Evolutionary conservation across 2,888 invertebrate genomes (phyloP), one percentile per base, ranked within the genome.

Genomic region (Caenorhabditis sp.): DNA sequence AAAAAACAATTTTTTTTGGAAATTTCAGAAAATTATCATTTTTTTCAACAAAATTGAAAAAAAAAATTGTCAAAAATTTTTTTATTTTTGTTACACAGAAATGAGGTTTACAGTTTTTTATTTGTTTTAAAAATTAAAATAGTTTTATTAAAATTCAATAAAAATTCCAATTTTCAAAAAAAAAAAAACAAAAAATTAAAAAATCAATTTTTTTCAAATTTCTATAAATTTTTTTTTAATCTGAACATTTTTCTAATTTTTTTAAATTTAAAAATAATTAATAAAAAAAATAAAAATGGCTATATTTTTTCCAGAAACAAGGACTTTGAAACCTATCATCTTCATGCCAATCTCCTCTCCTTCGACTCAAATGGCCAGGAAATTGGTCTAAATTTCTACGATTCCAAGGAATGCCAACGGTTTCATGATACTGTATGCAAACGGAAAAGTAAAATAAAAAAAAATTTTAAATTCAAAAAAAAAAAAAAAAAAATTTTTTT

Each of bases 401-500:
- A 76, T 44, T 76, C 76, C 2, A 67, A 67, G 15, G 76, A 76
- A 55, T 76, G 76, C 26, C 26, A 24, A 2, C 28, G 44, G 3
- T 76, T 76, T 61, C 67, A 76, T 44, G 53, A 76, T 15, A 58
- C 40, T 9, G 67, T 76, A 5, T 76, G 76, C 32, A 76, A 67
- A 28, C 24, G 67, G n/a, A 60, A 76, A 44, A 53, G 55, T 60
- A 40, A 40, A 32, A 32, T 32, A 6, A 6, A 32, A 32, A 32
- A 32, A 32, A 13, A 2, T 40, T 40, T 40, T 13, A 40, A 40
- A 5, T 13, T 13, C 40, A 2, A 2, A 5, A 40, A 40, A 40
- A 40, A 40, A 40, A 2, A 2, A 8, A 11, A 11, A 40, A 40
- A 40, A 40, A 11, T 40, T 4, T 13, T 20, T 70, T 70, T 61